These are phyloP conservation scores for Strix aluco DNA, from an alignment of 2,113 vertebrate species.

Conservation along the genomic window DNA sequence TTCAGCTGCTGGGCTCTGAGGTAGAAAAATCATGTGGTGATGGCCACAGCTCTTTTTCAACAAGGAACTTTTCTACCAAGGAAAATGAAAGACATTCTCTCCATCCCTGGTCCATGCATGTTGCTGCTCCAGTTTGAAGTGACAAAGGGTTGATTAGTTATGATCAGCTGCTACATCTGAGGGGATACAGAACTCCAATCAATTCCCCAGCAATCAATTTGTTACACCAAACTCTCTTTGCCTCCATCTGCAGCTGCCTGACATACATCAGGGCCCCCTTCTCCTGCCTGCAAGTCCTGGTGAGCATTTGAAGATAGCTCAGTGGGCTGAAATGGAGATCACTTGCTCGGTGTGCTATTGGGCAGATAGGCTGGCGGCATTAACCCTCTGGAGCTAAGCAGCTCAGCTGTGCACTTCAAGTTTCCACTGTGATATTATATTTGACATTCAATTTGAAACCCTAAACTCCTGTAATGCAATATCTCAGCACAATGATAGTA, in stretches of 20 bases:
- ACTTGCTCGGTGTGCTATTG: neutral
- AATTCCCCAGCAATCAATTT: conserved; percentile 53
- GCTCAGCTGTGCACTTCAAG: conserved; percentile 49
- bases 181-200: conserved; percentile 25
- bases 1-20: neutral
- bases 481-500: conserved; percentile 68
- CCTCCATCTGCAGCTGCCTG: neutral
- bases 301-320: conserved; percentile 34
- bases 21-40: neutral
- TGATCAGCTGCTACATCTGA: conserved; percentile 30
- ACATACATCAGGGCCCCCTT: neutral
- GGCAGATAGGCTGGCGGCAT: neutral
- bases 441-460: conserved; percentile 74
- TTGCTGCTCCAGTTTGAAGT: neutral
- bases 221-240: conserved; percentile 35
- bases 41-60: neutral
- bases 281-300: neutral
- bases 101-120: neutral
- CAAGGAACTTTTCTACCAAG: conserved; percentile 25
- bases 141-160: conserved; percentile 57
- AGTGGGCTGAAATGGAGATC: conserved; percentile 7
- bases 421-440: conserved; percentile 68
- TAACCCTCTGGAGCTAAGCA: conserved; percentile 44
- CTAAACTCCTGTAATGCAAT: conserved; percentile 69
- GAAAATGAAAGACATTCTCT: conserved; percentile 21